A percentile compares a stretch with the other conserved stretches of the same genome.
phyloP scores from a whole-genome alignment of 2,888 invertebrate species.

The Abscondita cerata region DNA sequence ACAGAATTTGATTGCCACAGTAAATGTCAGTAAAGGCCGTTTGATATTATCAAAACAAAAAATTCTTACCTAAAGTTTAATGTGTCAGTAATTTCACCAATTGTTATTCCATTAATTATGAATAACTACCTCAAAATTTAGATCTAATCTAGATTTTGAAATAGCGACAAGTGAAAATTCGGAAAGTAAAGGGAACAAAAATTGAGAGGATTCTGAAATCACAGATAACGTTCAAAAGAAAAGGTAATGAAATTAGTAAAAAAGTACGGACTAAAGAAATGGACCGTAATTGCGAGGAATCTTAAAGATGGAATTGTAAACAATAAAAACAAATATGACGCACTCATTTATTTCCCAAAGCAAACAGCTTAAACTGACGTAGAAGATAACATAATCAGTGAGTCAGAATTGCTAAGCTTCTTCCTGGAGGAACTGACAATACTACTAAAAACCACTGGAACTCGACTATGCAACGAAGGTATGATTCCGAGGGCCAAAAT shows the following conservation, averaged over 20 bases:
- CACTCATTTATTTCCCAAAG: constrained; percentile 96
- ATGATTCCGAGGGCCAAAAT: constrained; percentile 70
- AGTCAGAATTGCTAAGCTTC: constrained; percentile 95
- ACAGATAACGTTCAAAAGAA: no score
- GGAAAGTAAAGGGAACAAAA: no score
- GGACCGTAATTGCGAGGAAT: constrained; percentile 95
- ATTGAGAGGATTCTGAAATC: no score
- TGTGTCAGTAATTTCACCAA: no score
- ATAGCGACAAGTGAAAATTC: no score
- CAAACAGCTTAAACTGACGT: constrained; percentile 97
- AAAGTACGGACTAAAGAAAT: constrained; percentile 94
- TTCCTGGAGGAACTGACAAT: constrained; percentile 97
- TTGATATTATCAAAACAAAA: no score
- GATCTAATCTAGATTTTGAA: no score
- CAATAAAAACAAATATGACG: constrained; percentile 99
- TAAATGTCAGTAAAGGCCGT: no score
- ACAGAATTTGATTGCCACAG: no score
- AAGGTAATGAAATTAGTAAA: constrained; percentile 91
- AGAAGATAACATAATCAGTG: constrained; percentile 95
- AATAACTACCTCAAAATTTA: no score
- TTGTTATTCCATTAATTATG: no score
- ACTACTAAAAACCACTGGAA: constrained; percentile 99
- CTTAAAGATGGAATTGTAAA: constrained; percentile 93
- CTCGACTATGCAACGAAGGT: constrained; percentile 91
- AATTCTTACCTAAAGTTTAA: no score